These are phyloP conservation scores for Laticauda colubrina DNA, from an alignment of 2,113 vertebrate genomes.

Conservation along the genomic window DNA sequence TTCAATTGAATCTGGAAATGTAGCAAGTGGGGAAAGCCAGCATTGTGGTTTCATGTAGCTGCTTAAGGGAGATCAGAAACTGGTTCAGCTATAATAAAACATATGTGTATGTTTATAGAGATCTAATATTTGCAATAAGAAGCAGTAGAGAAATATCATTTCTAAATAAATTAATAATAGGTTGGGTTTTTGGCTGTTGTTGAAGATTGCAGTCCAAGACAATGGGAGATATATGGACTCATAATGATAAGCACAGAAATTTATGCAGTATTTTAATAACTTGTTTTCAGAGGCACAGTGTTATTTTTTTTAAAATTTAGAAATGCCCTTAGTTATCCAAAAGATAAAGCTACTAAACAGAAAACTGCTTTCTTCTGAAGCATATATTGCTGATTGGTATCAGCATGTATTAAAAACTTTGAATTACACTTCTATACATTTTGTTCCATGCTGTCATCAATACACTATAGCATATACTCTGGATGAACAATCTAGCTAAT, in stretches of 20 bases:
- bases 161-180: not conserved
- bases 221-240: not conserved
- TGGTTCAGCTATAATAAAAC: not conserved
- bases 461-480: not conserved
- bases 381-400: not conserved
- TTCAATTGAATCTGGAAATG: not conserved
- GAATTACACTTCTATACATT: not conserved
- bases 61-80: not conserved
- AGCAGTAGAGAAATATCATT: not conserved
- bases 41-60: not conserved
- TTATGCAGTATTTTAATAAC: not conserved
- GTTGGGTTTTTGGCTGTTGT: not conserved
- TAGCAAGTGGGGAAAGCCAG: not conserved
- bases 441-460: not conserved
- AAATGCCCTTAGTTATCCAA: not conserved
- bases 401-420: not conserved
- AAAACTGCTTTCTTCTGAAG: not conserved
- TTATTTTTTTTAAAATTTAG: not conserved
- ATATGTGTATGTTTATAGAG: not conserved
- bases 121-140: not conserved
- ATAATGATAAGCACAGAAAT: not conserved
- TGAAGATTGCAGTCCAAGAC: not conserved
- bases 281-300: not conserved
- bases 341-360: not conserved
- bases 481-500: not conserved